A percentile compares a stretch with the other conserved stretches of the same genome.
These are phyloP conservation scores for Geotrupes spiniger DNA, from an alignment of 2,888 invertebrate genomes.

Conservation along the genomic window DNA sequence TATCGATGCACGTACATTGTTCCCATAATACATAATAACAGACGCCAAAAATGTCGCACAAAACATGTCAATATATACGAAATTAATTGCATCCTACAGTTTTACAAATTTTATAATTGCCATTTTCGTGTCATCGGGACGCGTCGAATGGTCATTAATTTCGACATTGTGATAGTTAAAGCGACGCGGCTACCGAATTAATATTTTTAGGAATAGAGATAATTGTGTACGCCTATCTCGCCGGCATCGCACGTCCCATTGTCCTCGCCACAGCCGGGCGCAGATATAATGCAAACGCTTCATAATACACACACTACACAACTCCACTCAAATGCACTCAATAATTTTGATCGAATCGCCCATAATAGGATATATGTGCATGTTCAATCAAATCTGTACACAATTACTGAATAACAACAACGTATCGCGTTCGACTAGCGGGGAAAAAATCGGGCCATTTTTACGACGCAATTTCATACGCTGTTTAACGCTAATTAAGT, in stretches of 20 bases:
- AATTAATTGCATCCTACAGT: constrained; percentile 43
- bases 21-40: constrained; percentile 1
- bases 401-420: constrained; percentile 13
- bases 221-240: constrained; percentile 20
- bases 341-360: constrained; percentile 21
- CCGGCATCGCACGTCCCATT: constrained; percentile 15
- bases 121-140: constrained; percentile 35
- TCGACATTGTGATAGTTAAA: constrained; percentile 20
- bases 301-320: constrained; percentile 17
- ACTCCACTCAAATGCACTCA: constrained; percentile 21
- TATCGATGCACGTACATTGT: neutral
- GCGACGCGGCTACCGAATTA: constrained; percentile 20
- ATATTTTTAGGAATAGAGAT: constrained; percentile 24
- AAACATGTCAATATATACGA: constrained; percentile 18
- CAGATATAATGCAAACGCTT: constrained; percentile 9
- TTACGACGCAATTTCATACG: neutral
- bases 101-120: constrained; percentile 47
- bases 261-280: constrained; percentile 14
- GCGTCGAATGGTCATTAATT: constrained; percentile 20
- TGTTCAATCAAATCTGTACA: constrained; percentile 21
- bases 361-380: constrained; percentile 20
- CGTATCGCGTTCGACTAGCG: neutral
- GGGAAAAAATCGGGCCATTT: neutral
- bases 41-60: constrained; percentile 13
- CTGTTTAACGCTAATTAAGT: neutral